Conservation (phyloP, 2,113 vertebrate species). For the Mustelus asterias region DNA sequence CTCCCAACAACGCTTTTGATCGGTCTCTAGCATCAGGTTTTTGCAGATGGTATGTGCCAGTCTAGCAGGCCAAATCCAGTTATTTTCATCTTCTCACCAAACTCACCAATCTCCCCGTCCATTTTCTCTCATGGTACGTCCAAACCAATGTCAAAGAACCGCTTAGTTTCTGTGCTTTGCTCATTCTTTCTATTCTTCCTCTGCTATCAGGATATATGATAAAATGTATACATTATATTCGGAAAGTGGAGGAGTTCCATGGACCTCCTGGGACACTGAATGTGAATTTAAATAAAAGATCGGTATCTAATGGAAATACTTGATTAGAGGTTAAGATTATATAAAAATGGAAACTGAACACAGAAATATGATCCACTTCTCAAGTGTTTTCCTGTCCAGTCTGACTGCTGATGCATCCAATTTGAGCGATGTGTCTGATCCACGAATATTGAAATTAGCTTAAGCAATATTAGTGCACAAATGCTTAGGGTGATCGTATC, state of each 20-base stretch:
- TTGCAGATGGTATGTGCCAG: neutral
- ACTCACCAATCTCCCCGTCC: neutral
- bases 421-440: neutral
- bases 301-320: neutral
- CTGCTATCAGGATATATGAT: neutral
- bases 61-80: neutral
- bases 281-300: neutral
- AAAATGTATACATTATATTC: neutral
- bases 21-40: neutral
- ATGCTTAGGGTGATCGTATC: neutral
- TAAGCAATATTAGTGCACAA: neutral
- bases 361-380: neutral
- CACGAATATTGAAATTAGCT: neutral
- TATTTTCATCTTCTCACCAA: neutral
- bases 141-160: neutral
- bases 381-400: neutral
- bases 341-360: neutral
- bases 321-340: neutral
- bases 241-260: neutral
- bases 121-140: neutral
- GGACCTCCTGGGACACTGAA: neutral
- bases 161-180: conserved; percentile 1
- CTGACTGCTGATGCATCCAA: neutral
- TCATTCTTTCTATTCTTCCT: neutral
- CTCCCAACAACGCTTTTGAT: neutral